Conservation (phyloP, 2,888 invertebrate species). For the Drosophila macrospina region DNA sequence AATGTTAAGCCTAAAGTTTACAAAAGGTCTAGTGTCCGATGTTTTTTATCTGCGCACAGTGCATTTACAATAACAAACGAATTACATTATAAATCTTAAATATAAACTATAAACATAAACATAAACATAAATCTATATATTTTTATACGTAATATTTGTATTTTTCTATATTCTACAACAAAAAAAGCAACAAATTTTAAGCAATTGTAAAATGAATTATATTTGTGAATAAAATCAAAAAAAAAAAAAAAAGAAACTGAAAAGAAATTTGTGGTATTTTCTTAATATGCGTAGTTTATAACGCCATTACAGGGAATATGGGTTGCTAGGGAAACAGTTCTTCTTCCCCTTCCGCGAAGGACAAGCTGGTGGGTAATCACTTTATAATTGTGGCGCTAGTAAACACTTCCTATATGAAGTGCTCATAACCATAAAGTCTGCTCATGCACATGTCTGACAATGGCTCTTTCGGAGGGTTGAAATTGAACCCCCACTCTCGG, state of each 20-base stretch:
- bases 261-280: conserved; percentile 8
- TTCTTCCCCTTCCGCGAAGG: background rate
- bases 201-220: conserved; percentile 22
- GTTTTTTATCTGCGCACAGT: conserved; percentile 68
- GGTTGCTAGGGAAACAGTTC: conserved; percentile 46
- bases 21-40: conserved; percentile 62
- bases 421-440: conserved; percentile 43
- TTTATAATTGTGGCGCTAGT: conserved; percentile 72
- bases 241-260: conserved; percentile 20
- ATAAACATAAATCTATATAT: conserved; percentile 41
- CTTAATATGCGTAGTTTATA: conserved; percentile 20
- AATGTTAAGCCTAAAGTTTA: conserved; percentile 78
- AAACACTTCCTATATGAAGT: conserved; percentile 56
- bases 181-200: conserved; percentile 14
- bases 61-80: conserved; percentile 64
- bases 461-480: conserved; percentile 46
- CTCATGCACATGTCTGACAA: conserved; percentile 45
- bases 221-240: conserved; percentile 40
- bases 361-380: conserved; percentile 59
- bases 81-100: conserved; percentile 31
- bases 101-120: conserved; percentile 17
- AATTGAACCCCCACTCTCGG: background rate
- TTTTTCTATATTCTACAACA: conserved; percentile 45
- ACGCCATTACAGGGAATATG: conserved; percentile 37
- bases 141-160: conserved; percentile 74